Conservation (phyloP, 2,888 invertebrate genomes). For the Seira sanloemensis region DNA sequence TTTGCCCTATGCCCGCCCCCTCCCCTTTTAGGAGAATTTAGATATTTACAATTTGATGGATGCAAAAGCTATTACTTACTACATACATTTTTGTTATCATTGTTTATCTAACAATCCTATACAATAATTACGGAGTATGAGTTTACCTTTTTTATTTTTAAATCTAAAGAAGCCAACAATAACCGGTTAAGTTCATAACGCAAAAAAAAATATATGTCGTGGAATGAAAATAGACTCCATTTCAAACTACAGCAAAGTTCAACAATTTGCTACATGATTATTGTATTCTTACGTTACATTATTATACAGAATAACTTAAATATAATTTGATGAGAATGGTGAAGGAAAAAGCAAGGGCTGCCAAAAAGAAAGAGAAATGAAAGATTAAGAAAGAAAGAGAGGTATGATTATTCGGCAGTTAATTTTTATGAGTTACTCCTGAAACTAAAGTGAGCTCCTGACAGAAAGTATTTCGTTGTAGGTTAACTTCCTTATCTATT, state of each 20-base stretch:
- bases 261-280: neutral
- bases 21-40: too few relatives aligned
- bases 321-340: neutral
- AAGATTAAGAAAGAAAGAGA: too few relatives aligned
- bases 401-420: slow-evolving; percentile 42
- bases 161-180: neutral
- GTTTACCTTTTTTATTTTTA: too few relatives aligned
- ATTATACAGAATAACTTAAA: neutral
- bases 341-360: slow-evolving; percentile 27
- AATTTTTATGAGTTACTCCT: slow-evolving; percentile 26
- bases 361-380: neutral
- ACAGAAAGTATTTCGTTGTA: slow-evolving; percentile 62
- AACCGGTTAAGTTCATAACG: neutral
- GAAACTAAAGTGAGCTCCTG: slow-evolving; percentile 30
- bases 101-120: too few relatives aligned
- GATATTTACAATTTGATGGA: too few relatives aligned
- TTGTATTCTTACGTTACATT: neutral
- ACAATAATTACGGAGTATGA: too few relatives aligned
- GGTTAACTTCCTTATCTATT: slow-evolving; percentile 37
- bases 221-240: too few relatives aligned
- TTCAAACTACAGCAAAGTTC: neutral
- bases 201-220: too few relatives aligned
- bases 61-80: too few relatives aligned
- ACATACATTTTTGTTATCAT: too few relatives aligned
- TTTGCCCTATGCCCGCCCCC: too few relatives aligned